These are phyloP conservation scores for Chrysolina americana DNA, from an alignment of 2,888 invertebrate genomes.

Conservation along the genomic window DNA sequence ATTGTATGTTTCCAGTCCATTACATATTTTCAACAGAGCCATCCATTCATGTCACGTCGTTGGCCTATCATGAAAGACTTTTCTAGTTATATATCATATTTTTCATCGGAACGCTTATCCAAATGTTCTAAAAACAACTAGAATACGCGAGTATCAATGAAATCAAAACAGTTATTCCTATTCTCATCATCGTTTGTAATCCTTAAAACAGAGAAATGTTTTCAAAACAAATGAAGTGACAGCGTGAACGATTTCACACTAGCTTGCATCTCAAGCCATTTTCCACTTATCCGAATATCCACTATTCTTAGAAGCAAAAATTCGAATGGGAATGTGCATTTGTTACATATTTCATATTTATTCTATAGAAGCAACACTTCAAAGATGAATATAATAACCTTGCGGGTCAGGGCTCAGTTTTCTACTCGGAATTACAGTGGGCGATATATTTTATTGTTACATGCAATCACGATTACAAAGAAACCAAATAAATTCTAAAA, in stretches of 20 bases:
- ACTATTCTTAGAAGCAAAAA: neutral
- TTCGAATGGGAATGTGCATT: too few species aligned
- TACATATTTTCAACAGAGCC: too few species aligned
- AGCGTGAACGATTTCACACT: neutral
- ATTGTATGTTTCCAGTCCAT: too few species aligned
- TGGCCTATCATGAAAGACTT: too few species aligned
- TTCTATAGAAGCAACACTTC: too few species aligned
- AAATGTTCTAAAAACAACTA: too few species aligned
- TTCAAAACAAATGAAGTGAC: neutral
- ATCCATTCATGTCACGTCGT: too few species aligned
- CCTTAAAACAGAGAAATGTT: neutral
- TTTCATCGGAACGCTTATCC: too few species aligned
- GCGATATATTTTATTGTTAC: neutral
- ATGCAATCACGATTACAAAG: slow-evolving; percentile 3
- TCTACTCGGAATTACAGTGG: neutral
- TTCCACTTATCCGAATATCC: neutral
- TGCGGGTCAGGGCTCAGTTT: neutral
- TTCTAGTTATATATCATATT: too few species aligned
- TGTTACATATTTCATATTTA: too few species aligned
- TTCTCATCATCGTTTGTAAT: neutral
- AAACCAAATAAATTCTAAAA: slow-evolving; percentile 45
- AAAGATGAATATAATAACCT: neutral
- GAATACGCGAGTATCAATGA: too few species aligned
- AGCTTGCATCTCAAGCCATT: neutral
- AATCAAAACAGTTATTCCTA: neutral